phyloP scores from a whole-genome alignment of 2,797 vertebrate species.

The Dryobates pubescens region DNA sequence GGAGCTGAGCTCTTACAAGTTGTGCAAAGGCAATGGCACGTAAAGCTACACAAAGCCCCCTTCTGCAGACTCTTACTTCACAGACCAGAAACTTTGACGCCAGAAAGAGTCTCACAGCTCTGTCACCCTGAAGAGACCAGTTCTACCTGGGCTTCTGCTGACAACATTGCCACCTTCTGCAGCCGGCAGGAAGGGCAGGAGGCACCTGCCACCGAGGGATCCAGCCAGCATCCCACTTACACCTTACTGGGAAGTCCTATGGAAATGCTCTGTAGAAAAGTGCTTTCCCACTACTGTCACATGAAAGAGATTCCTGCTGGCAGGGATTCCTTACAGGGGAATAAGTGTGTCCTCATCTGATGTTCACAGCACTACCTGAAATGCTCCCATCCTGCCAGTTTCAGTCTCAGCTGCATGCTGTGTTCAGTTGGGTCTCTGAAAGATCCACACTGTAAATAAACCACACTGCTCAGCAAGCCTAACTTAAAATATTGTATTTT shows the following conservation, averaged over 20 bases:
- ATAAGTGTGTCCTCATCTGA: rapidly evolving
- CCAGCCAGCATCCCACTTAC: background rate
- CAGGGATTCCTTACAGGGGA: background rate
- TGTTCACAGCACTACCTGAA: background rate
- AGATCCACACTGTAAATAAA: background rate
- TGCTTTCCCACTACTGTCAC: background rate
- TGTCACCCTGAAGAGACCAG: background rate
- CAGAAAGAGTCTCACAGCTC: background rate
- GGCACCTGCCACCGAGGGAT: background rate
- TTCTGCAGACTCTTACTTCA: background rate
- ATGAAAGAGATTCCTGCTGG: background rate
- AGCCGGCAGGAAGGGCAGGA: background rate
- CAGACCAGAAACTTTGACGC: background rate
- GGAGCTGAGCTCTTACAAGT: rapidly evolving
- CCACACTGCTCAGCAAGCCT: background rate
- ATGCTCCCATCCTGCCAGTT: rapidly evolving
- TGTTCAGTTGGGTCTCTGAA: rapidly evolving
- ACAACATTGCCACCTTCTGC: slow-evolving; percentile 50
- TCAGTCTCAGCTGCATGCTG: background rate
- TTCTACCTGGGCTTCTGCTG: slow-evolving; percentile 15
- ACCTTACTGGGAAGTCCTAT: rapidly evolving
- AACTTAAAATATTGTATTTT: background rate
- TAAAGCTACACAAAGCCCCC: background rate
- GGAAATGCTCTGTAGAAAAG: background rate
- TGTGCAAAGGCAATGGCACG: background rate